Evolutionary conservation across 2,113 vertebrate species (phyloP), one percentile per base, ranked within the genome.

Genomic region (Tichodroma muraria): DNA sequence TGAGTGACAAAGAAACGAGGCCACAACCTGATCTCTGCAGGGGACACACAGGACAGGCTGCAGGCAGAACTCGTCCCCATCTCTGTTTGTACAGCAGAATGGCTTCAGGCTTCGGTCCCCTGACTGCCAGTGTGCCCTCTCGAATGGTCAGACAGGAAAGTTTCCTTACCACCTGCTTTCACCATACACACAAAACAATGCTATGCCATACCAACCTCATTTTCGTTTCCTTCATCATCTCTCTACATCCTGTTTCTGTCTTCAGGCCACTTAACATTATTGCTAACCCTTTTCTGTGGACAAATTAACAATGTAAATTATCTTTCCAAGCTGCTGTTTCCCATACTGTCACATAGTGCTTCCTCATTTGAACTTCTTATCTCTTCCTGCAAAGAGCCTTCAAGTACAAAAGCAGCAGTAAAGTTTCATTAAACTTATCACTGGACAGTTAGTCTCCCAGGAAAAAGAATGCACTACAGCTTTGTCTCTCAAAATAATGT

Each of bases 301-400:
- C 82, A 95, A 95, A 86, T 94, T 91, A 88, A 92, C 80, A 85
- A 85, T 38, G 13, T 38, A 73, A 60, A 13, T 89, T 95, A 95
- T 95, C 93, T 78, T 93, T 79, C 65, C 47, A 76, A 93, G 78
- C 78, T 90, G 76, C 81, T 89, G 92, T 80, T 97, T 96, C 93
- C 91, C 80, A 72, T 84, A 84, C 27, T 13, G 3, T 57, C 3
- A 10, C 72, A 73, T 1, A 84, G 23, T 57, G n/a, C 65, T 96
- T 95, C 92, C 94, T 83, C 80, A 82, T 95, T 77, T 77, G 27
- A 93, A 70, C 23, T 81, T 50, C 85, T 77, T 95, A 95, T 95
- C 96, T 90, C 64, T 89, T 91, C 73, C 77, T 80, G 85, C 44
- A 81, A 85, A 90, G 68, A 57, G 53, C 18, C 49, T 91, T 80